Percentiles rank a stretch among this genome's conserved stretches.
Evolutionary conservation across 2,888 invertebrate genomes (phyloP).

Genomic region (Hirtodrosophila confusa): DNA sequence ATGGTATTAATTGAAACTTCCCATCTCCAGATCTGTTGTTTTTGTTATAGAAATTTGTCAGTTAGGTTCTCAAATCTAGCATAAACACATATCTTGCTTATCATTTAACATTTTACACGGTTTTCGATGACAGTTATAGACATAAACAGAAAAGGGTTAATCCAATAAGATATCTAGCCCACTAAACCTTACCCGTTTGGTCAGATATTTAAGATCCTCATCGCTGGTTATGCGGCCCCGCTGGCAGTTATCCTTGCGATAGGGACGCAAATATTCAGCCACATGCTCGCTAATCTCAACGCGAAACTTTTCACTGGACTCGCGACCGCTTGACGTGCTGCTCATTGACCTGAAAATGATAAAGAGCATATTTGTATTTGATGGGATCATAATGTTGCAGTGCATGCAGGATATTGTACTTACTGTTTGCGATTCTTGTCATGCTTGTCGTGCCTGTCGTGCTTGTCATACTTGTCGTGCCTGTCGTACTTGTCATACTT

Average conservation of each 20-base stretch:
- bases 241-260: conserved; percentile 92
- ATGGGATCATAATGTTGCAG: background rate
- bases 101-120: too few species aligned
- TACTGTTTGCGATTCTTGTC: conserved; percentile 42
- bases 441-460: background rate
- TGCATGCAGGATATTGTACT: background rate
- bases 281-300: conserved; percentile 61
- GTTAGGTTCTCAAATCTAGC: too few species aligned
- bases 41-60: too few species aligned
- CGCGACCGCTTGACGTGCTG: conserved; percentile 31
- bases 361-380: background rate
- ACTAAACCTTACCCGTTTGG: conserved; percentile 52
- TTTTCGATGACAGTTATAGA: too few species aligned
- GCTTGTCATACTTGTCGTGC: too few species aligned
- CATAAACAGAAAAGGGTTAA: too few species aligned
- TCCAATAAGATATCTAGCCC: too few species aligned
- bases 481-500: too few species aligned
- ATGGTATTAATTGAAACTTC: too few species aligned
- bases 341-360: background rate
- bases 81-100: too few species aligned
- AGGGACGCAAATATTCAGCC: conserved; percentile 85
- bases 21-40: too few species aligned
- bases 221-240: conserved; percentile 93
- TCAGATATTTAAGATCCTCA: conserved; percentile 87
- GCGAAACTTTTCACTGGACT: conserved; percentile 56